A percentile compares a stretch with the other conserved stretches of the same genome.
Evolutionary conservation across 2,888 invertebrate species (phyloP).

Genomic region (Epistrophella euchroma): DNA sequence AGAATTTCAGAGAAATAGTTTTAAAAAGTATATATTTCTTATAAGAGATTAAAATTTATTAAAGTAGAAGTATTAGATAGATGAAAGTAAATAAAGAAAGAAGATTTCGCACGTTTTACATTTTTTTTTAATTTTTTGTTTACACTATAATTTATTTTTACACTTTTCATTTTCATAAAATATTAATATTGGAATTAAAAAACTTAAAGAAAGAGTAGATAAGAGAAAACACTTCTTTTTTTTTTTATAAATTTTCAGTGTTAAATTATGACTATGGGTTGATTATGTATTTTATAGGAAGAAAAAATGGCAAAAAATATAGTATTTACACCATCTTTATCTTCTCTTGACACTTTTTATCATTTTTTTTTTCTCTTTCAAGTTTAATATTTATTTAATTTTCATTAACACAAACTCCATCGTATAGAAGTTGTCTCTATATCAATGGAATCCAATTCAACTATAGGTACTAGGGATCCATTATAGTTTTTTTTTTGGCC

Average conservation of each 20-base stretch:
- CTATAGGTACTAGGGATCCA: slow-evolving; percentile 53
- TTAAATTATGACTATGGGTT: slow-evolving; percentile 21
- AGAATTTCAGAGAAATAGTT: slow-evolving; percentile 28
- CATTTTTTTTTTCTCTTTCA: slow-evolving; percentile 61
- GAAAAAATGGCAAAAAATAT: slow-evolving; percentile 33
- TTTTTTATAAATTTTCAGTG: background rate
- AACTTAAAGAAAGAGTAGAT: background rate
- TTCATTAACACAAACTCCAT: slow-evolving; percentile 31
- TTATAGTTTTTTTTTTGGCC: slow-evolving; percentile 2
- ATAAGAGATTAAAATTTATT: slow-evolving; percentile 1
- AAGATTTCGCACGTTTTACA: slow-evolving; percentile 4
- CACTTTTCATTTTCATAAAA: slow-evolving; percentile 34
- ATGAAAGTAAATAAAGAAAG: slow-evolving; percentile 45
- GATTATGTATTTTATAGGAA: slow-evolving; percentile 24
- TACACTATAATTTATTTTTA: slow-evolving; percentile 39
- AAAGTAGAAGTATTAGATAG: background rate
- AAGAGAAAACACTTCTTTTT: slow-evolving; percentile 30
- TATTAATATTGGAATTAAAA: background rate
- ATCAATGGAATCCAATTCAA: background rate
- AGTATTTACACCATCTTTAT: slow-evolving; percentile 60
- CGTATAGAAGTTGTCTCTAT: background rate
- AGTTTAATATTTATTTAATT: slow-evolving; percentile 9
- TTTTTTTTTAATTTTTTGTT: slow-evolving; percentile 28
- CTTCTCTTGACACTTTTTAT: slow-evolving; percentile 69
- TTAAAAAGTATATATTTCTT: slow-evolving; percentile 13